Evolutionary conservation across 2,888 invertebrate genomes (phyloP).

Genomic region (Lomographa bimaculata): DNA sequence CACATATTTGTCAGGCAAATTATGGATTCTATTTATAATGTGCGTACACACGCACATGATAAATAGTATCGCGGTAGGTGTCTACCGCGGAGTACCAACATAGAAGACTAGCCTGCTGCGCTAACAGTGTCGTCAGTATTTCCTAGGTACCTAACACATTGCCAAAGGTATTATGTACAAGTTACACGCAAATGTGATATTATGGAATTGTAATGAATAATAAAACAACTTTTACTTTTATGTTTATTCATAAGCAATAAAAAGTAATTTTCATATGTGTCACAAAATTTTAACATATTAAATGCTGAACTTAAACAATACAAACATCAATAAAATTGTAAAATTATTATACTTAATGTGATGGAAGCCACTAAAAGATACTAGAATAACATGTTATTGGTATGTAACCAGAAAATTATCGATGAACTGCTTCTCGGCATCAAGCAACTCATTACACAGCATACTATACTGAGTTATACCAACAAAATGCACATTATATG

Average conservation of each 20-base stretch:
- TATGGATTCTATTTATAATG: no score
- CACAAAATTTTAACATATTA: slow-evolving; percentile 68
- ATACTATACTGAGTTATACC: background rate
- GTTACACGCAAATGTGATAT: no score
- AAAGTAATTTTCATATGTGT: slow-evolving; percentile 75
- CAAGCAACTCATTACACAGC: background rate
- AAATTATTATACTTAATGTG: slow-evolving; percentile 55
- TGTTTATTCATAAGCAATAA: slow-evolving; percentile 83
- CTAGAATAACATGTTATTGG: slow-evolving; percentile 28
- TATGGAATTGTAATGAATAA: slow-evolving; percentile 39
- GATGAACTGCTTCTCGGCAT: slow-evolving; percentile 47
- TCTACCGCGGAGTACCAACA: no score
- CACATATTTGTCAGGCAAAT: no score
- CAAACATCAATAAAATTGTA: slow-evolving; percentile 47
- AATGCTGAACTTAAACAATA: slow-evolving; percentile 60
- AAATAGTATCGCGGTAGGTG: no score
- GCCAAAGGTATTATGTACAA: no score
- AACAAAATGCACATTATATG: slow-evolving; percentile 43
- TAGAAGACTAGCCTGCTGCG: no score
- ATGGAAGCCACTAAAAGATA: slow-evolving; percentile 62
- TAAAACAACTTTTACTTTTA: slow-evolving; percentile 55
- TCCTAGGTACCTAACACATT: no score
- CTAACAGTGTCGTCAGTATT: no score
- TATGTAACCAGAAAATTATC: slow-evolving; percentile 18
- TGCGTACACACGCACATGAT: no score